Percentiles rank a stretch among this genome's conserved stretches.
Conservation (phyloP, 2,113 vertebrate species). For the Phalacrocorax pelagicus region DNA sequence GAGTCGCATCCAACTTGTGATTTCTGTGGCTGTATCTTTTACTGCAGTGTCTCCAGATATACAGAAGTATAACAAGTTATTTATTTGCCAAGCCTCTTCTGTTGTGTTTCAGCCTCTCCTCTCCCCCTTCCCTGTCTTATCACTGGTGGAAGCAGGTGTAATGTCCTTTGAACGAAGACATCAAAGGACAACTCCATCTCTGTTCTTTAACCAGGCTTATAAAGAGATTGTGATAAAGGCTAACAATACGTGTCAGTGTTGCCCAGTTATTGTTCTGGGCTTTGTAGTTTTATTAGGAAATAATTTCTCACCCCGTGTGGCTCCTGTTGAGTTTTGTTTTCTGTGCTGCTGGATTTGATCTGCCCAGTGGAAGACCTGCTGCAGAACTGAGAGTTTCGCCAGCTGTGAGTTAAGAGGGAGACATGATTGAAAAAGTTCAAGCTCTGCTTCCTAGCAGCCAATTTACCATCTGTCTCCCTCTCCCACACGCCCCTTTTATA, state of each 20-base stretch:
- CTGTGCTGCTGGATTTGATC: conserved; percentile 65
- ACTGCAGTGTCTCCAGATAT: neutral
- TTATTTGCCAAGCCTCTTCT: conserved; percentile 19
- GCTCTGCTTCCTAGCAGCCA: conserved; percentile 46
- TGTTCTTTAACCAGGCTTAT: conserved; percentile 78
- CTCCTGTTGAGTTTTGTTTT: conserved; percentile 69
- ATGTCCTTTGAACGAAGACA: conserved; percentile 74
- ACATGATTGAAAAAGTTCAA: conserved; percentile 63
- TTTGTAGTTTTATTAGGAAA: conserved; percentile 83
- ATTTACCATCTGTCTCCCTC: conserved; percentile 64
- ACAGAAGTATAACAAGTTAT: neutral
- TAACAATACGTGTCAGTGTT: conserved; percentile 74
- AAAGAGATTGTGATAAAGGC: conserved; percentile 79
- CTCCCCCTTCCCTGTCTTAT: conserved; percentile 19
- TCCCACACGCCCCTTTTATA: conserved; percentile 29
- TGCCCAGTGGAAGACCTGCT: conserved; percentile 59
- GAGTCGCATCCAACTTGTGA: neutral
- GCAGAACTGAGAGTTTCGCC: conserved; percentile 30
- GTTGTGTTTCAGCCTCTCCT: conserved; percentile 23
- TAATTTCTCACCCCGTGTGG: conserved; percentile 68
- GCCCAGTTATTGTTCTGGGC: conserved; percentile 72
- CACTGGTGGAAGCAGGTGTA: conserved; percentile 42
- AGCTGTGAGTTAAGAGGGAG: conserved; percentile 64
- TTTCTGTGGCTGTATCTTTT: neutral
- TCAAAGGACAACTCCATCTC: conserved; percentile 72